These are phyloP conservation scores for Microplitis deprimator DNA, from an alignment of 2,888 invertebrate genomes.

Conservation along the genomic window DNA sequence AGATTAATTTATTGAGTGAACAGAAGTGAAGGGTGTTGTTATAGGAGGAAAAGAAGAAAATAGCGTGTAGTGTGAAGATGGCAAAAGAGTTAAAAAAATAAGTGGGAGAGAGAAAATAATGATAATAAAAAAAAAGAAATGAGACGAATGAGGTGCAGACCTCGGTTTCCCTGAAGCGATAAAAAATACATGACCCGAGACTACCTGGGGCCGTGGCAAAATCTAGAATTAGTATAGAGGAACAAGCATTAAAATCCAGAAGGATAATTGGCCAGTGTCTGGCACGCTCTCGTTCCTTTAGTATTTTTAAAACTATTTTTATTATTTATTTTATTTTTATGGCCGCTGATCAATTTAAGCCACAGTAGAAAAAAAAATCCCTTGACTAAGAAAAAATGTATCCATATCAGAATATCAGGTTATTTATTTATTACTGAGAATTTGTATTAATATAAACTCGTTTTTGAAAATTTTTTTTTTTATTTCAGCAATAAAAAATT, in stretches of 20 bases:
- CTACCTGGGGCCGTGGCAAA: constrained; percentile 52
- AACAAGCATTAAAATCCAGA: constrained; percentile 63
- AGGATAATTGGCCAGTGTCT: constrained; percentile 60
- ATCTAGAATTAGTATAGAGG: constrained; percentile 63
- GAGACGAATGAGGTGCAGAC: constrained; percentile 20
- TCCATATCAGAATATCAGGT: too few species aligned
- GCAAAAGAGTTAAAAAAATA: neutral
- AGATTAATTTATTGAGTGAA: too few species aligned
- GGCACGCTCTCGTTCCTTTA: constrained; percentile 29
- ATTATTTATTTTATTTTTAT: constrained; percentile 13
- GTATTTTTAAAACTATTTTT: constrained; percentile 14
- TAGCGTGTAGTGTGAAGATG: neutral
- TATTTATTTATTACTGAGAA: constrained; percentile 10
- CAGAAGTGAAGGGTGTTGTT: neutral
- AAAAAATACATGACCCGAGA: constrained; percentile 52
- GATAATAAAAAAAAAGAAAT: neutral
- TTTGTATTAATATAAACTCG: neutral
- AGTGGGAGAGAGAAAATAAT: neutral
- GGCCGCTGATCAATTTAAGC: too few species aligned
- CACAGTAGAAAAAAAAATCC: too few species aligned
- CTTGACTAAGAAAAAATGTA: too few species aligned
- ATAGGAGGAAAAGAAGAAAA: neutral
- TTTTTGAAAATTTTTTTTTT: neutral
- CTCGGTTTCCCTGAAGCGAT: constrained; percentile 59
- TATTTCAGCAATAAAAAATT: neutral